These are phyloP conservation scores for Plebejus anna DNA, from an alignment of 2,888 invertebrate genomes.

Conservation along the genomic window DNA sequence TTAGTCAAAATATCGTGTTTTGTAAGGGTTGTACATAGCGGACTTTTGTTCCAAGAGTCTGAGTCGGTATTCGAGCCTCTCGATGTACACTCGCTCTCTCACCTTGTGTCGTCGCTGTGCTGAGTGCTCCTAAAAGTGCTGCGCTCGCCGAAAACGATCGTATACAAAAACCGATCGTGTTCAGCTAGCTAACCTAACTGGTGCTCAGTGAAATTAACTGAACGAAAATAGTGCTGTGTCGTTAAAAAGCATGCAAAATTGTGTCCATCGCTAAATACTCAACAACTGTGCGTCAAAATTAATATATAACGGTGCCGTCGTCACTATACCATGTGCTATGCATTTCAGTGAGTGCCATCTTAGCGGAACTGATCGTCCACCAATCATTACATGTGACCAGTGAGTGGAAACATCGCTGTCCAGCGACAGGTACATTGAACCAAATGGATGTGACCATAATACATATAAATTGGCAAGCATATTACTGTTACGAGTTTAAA, in stretches of 20 bases:
- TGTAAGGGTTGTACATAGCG: conserved; percentile 35
- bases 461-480: conserved; percentile 70
- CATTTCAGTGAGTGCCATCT: conserved; percentile 81
- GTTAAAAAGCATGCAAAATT: conserved; percentile 79
- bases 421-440: conserved; percentile 56
- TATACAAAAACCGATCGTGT: conserved; percentile 45
- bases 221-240: conserved; percentile 78
- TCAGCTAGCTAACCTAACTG: conserved; percentile 66
- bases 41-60: conserved; percentile 33
- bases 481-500: conserved; percentile 73
- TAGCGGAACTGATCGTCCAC: conserved; percentile 56
- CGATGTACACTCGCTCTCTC: conserved; percentile 74
- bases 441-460: conserved; percentile 59
- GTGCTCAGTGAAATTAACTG: conserved; percentile 76
- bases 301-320: conserved; percentile 79
- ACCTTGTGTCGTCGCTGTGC: conserved; percentile 78
- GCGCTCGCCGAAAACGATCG: conserved; percentile 56
- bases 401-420: conserved; percentile 78
- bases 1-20: conserved; percentile 24
- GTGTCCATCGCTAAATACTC: conserved; percentile 80
- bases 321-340: conserved; percentile 77
- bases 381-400: conserved; percentile 86
- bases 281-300: conserved; percentile 80
- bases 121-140: conserved; percentile 76
- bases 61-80: conserved; percentile 35